Evolutionary conservation across 2,113 vertebrate genomes (phyloP), one percentile per base, ranked within the genome.

Genomic region (Megaleporinus macrocephalus): DNA sequence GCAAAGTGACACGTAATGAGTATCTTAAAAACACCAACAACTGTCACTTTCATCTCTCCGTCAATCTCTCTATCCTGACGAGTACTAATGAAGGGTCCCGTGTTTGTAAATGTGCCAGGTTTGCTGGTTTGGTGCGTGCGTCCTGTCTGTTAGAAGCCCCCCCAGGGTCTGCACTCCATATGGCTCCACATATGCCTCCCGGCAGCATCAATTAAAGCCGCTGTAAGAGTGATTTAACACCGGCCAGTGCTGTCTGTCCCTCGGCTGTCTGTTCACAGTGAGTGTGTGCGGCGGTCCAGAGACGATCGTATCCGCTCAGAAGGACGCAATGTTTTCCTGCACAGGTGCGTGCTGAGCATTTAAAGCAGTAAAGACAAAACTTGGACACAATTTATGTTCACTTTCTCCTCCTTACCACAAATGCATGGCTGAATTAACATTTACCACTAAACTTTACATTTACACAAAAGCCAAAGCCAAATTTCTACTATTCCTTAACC

Each of bases 151-250:
- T 94, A 93, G 89, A 90, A 89, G 87, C 92, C 93, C 94, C 84
- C 93, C 91, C 86, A 90, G 88, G 92, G 90, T 89, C 88, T 85
- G 90, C 62, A 63, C 87, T 93, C 93, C 94, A 95, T 94, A 94
- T 95, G 94, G 93, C 82, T 44, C 47, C 91, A 84, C 94, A 95
- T 95, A 94, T 94, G 94, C 92, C 87, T 88, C 92, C 91, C 92
- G 94, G 93, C 92, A 92, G 91, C 92, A 93, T 94, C 93, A 95
- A 94, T 95, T 95, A 95, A 95, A 94, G 92, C 93, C 92, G 91
- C 93, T 94, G 93, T 93, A 94, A 93, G 92, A 57, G 15, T 57
- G 53, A 57, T 93, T 94, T 93, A 94, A 92, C 80, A 78, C 83
- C 73, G 92, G 91, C 83, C 83, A 93, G 91, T 92, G 89, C 92